Base-by-base conservation (phyloP, 2,888 invertebrate genomes). In the Dasysyrphus tricinctus region DNA sequence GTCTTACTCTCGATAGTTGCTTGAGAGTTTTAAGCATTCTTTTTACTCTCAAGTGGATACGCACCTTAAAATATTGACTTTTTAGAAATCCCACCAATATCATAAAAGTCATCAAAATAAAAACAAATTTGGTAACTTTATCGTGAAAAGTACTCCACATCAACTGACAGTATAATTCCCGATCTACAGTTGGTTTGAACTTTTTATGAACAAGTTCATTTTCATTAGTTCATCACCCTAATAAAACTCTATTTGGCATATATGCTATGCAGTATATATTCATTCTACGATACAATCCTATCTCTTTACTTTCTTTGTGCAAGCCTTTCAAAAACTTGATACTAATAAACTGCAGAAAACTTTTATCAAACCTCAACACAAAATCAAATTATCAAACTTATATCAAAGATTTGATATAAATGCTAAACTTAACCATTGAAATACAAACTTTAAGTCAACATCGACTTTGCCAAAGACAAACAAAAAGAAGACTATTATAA, bases 311-410 rank as follows among this genome's bases (percentile, higher is more conserved):
- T 5, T 5, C 42, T 42, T 42, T 24, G 19, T n/a, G 0, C 49
- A 51, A 11, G 14, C 14, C 14, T 54, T 54, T 54, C 29, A 12
- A 37, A 59, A 59, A 59, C 12, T 39, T 16, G 2, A 5, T 39
- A 8, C 56, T 74, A 74, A 51, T 74, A 29, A 65, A 51, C 51
- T 34, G 16, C 49, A n/a, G 44, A 72, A 29, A 72, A 29, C 59
- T 77, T 76, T 59, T 32, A 44, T 51, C 65, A 77, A n/a, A 34
- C 65, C 70, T 37, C 63, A 76, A 37, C 37, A 9, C 37, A 9
- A 69, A 83, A 83, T 74, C 63, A 69, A 83, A 83, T 78, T 83
- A 74, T 74, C 78, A 56, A 69, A 61, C 69, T 61, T 74, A 74
- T 74, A 63, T 42, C 47, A 44, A 63, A 70, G 67, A 75, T 61